Percentiles rank a stretch among this genome's conserved stretches.
These are phyloP conservation scores for Ophion ventricosus DNA, from an alignment of 2,888 invertebrate genomes.

Conservation along the genomic window DNA sequence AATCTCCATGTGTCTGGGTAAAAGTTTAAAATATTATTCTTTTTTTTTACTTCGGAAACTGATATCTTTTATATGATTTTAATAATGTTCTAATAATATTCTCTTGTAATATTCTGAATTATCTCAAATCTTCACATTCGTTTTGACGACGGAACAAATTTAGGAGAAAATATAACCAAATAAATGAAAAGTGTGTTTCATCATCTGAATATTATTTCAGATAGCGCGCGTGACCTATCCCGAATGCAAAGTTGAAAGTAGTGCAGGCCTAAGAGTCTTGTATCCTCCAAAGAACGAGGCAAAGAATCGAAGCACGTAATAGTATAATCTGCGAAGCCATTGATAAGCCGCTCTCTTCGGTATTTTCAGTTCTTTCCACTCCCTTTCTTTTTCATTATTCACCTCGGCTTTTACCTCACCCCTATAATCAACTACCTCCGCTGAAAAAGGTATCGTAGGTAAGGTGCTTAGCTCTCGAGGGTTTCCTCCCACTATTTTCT, in stretches of 20 bases:
- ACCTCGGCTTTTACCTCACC: constrained; percentile 20
- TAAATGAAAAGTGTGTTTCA: not conserved
- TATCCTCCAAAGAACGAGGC: constrained; percentile 39
- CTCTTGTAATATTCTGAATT: too few relatives aligned
- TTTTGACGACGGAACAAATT: not conserved
- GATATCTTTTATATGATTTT: too few relatives aligned
- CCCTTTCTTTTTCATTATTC: constrained; percentile 13
- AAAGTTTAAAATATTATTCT: too few relatives aligned
- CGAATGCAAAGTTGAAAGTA: not conserved
- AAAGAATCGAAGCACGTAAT: constrained; percentile 77
- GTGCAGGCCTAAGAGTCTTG: not conserved
- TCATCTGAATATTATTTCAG: not conserved
- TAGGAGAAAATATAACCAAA: not conserved
- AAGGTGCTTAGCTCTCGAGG: constrained; percentile 27
- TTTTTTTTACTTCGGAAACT: too few relatives aligned
- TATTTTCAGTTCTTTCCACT: constrained; percentile 37
- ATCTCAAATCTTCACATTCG: not conserved
- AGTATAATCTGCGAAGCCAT: constrained; percentile 80
- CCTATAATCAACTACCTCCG: not conserved
- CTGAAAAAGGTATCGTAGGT: constrained; percentile 15
- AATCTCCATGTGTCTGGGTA: too few relatives aligned
- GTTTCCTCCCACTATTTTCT: constrained; percentile 49
- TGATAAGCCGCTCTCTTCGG: constrained; percentile 70
- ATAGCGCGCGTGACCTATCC: not conserved
- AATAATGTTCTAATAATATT: too few relatives aligned